Conservation (phyloP, 2,113 vertebrate genomes). For the Halcyon malimbica region DNA sequence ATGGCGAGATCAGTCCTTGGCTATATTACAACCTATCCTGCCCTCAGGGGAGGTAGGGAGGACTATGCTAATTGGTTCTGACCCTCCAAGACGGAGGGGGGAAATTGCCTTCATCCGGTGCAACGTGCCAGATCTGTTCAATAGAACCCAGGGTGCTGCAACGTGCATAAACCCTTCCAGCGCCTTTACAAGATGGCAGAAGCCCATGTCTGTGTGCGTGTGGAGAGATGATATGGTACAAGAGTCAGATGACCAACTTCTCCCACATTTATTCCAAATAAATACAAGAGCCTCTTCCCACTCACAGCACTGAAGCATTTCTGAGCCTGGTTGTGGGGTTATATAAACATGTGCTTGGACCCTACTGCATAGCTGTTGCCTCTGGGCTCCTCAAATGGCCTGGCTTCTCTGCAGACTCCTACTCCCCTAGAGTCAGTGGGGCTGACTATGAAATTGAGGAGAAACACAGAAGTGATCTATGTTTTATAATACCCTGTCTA, state of each 20-base stretch:
- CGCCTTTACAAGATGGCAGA: not conserved
- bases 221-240: not conserved
- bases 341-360: not conserved
- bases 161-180: accelerated
- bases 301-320: not conserved
- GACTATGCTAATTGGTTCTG: conserved; percentile 45
- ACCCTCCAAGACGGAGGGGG: not conserved
- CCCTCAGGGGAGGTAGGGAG: conserved; percentile 22
- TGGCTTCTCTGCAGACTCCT: not conserved
- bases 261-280: not conserved
- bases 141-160: not conserved
- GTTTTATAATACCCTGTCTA: not conserved
- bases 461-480: not conserved
- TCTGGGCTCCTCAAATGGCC: not conserved
- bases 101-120: not conserved
- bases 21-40: conserved; percentile 61
- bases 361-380: accelerated
- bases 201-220: accelerated
- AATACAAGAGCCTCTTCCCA: not conserved
- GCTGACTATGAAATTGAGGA: not conserved
- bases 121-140: not conserved
- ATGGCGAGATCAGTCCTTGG: conserved; percentile 51
- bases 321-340: not conserved
- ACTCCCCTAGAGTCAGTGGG: not conserved
- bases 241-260: not conserved